Percentiles rank a stretch among this genome's conserved stretches.
Conservation (phyloP, 2,113 vertebrate genomes). For the Paramisgurnus dabryanus region DNA sequence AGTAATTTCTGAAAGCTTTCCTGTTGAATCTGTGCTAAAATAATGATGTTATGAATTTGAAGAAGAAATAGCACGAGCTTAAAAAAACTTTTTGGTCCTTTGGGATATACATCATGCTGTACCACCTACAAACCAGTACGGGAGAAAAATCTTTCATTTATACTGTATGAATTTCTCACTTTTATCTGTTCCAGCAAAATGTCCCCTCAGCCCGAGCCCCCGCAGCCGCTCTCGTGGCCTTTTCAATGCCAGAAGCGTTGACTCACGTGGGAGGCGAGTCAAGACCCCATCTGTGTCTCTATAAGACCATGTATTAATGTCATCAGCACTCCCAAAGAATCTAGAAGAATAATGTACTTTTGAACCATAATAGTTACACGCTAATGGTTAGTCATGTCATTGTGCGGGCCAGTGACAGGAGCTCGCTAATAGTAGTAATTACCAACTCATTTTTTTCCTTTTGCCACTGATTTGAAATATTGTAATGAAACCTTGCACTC, state of each 20-base stretch:
- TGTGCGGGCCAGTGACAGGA: slow-evolving; percentile 54
- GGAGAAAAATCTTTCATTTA: background rate
- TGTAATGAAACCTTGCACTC: slow-evolving; percentile 51
- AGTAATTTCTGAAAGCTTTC: background rate
- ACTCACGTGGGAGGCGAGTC: slow-evolving; percentile 46
- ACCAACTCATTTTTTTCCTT: slow-evolving; percentile 56
- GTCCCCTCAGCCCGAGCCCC: background rate
- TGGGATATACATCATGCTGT: background rate
- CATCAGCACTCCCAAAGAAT: slow-evolving; percentile 35
- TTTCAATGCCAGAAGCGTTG: slow-evolving; percentile 31
- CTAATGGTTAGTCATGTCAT: slow-evolving; percentile 59
- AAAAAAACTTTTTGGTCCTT: background rate
- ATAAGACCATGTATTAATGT: slow-evolving; percentile 37
- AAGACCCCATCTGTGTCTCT: slow-evolving; percentile 42
- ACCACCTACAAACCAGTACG: background rate
- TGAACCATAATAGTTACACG: slow-evolving; percentile 50
- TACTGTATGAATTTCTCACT: background rate
- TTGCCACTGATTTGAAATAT: slow-evolving; percentile 41
- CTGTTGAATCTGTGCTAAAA: background rate
- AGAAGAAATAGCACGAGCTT: background rate
- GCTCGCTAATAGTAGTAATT: slow-evolving; percentile 65
- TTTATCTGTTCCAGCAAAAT: slow-evolving; percentile 9
- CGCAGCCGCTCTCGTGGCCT: slow-evolving; percentile 16
- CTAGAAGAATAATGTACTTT: slow-evolving; percentile 47
- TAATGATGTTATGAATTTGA: background rate